Percentiles rank a stretch among this genome's conserved stretches.
Evolutionary conservation across 1,140 invertebrate genomes (phyloP).

Genomic region (Melitaea cinxia): DNA sequence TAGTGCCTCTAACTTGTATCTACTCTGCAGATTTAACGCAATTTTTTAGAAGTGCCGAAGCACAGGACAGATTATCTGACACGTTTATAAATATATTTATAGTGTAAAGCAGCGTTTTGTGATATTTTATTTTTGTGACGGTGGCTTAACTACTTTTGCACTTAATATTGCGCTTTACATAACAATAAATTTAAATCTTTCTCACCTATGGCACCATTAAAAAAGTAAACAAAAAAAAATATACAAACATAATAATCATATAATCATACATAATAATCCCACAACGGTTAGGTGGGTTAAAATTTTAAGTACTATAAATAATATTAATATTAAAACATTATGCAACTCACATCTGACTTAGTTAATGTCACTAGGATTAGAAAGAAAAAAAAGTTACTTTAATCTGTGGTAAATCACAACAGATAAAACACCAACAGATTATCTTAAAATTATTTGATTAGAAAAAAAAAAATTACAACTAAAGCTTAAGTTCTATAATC

Average conservation of each 20-base stretch:
- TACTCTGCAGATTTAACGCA: too few species aligned
- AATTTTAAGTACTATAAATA: slow-evolving; percentile 6
- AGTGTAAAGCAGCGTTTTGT: neutral
- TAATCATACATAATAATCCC: slow-evolving; percentile 7
- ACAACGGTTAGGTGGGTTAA: neutral
- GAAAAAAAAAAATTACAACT: neutral
- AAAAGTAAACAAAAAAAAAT: neutral
- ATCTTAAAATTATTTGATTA: slow-evolving; percentile 4
- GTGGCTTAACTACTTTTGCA: neutral
- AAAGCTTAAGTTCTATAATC: slow-evolving; percentile 5
- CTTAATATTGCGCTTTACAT: neutral
- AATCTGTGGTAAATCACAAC: neutral
- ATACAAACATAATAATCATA: neutral
- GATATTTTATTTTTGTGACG: neutral
- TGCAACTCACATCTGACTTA: slow-evolving; percentile 6
- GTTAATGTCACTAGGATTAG: neutral
- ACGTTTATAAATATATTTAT: neutral
- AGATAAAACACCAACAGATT: slow-evolving; percentile 3
- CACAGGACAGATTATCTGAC: too few species aligned
- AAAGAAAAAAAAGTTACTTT: neutral
- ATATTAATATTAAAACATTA: slow-evolving; percentile 1
- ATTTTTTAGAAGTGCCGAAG: too few species aligned
- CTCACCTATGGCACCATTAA: slow-evolving; percentile 5
- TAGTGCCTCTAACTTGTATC: too few species aligned
- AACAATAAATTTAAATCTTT: neutral